Conservation (phyloP, 2,797 vertebrate genomes). For the Parauchenoglanis ngamensis region DNA sequence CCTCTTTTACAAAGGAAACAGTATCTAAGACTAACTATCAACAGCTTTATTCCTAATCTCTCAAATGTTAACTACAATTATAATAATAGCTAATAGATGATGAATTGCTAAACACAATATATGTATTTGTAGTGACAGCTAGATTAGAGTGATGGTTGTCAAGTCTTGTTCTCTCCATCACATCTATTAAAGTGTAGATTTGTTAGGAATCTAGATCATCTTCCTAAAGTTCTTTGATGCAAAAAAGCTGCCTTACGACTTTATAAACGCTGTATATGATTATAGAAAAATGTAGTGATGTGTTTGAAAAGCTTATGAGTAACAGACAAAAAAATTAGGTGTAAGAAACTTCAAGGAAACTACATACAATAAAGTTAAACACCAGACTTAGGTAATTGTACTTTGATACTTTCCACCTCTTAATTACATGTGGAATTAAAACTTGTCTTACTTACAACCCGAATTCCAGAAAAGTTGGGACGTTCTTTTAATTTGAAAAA, state of each 20-base stretch:
- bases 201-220: background rate
- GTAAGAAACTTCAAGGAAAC: background rate
- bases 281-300: background rate
- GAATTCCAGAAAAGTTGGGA: too few relatives aligned
- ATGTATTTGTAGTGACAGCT: background rate
- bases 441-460: too few relatives aligned
- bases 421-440: background rate
- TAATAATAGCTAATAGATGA: background rate
- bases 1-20: background rate
- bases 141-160: background rate
- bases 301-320: background rate
- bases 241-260: background rate
- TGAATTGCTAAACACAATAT: background rate
- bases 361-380: too few relatives aligned
- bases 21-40: background rate
- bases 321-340: background rate
- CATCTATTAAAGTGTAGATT: background rate
- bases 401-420: background rate
- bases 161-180: background rate
- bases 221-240: background rate
- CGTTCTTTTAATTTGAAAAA: too few relatives aligned
- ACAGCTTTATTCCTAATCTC: background rate
- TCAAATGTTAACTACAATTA: background rate
- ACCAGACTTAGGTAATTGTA: background rate
- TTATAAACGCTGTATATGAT: too few relatives aligned